Evolutionary conservation across 2,113 vertebrate species (phyloP), one percentile per base, ranked within the genome.

Genomic region (Caretta caretta): DNA sequence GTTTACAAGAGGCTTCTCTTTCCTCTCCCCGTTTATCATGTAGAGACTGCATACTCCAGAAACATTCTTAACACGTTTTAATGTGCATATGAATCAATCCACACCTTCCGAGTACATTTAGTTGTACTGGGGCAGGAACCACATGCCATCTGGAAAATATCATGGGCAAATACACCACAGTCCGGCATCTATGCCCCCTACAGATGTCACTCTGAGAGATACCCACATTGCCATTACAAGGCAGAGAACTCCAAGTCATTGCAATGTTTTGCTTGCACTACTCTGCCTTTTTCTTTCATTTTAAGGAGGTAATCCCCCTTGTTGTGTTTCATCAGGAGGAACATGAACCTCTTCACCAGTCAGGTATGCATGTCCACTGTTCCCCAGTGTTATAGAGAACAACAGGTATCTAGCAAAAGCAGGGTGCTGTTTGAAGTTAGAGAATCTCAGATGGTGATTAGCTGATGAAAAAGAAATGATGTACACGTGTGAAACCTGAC

Each of bases 51-150:
- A 51, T 51, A 20, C n/a, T 69, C 49, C 27, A 75, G 42, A 69
- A 80, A 89, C 54, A 90, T 90, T 84, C 81, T 42, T 53, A 94
- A 13, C 72, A 72, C 90, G 94, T 96, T 87, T 93, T 93, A 72
- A 86, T 80, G 75, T 80, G 93, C 80, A 88, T 57, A 49, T 83
- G 75, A 49, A 80, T 88, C 51, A 84, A n/a, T 25, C 46, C 82
- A 42, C n/a, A 84, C 9, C 86, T 48, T 20, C 31, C 14, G 83
- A 53, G 59, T 10, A 16, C 2, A 6, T 56, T 20, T 49, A 48
- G 59, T 42, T 69, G 22, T 42, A 59, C 65, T 56, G 42, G 38
- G 51, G n/a, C 13, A 86, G 65, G 57, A 69, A 57, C 38, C 3
- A 38, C 5, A 16, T 19, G 14, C 25, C 38, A 46, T 6, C 16